These are phyloP conservation scores for Stigmatopora nigra DNA, from an alignment of 2,113 vertebrate species.

Conservation along the genomic window DNA sequence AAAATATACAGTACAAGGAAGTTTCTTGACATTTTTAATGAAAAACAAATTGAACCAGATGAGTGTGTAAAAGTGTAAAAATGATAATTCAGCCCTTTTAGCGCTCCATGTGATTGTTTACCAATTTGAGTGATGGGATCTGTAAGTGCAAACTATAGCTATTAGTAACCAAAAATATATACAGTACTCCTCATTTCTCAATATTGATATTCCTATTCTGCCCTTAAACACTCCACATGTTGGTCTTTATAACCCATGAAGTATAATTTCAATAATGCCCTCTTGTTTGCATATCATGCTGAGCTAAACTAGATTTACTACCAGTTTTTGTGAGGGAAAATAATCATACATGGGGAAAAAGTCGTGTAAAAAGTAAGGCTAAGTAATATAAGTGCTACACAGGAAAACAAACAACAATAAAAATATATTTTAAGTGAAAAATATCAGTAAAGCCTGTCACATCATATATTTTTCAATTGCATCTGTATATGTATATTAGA, in stretches of 20 bases:
- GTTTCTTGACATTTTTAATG: constrained; percentile 4
- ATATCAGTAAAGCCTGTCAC: background rate
- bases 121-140: background rate
- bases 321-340: constrained; percentile 12
- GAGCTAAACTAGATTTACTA: constrained; percentile 1
- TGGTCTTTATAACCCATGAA: background rate
- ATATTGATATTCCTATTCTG: background rate
- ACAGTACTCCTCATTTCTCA: background rate
- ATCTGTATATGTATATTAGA: constrained; percentile 1
- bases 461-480: constrained; percentile 8
- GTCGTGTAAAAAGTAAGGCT: constrained; percentile 29
- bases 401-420: constrained; percentile 16
- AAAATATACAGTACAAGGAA: constrained; percentile 4
- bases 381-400: constrained; percentile 35
- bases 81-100: constrained; percentile 29
- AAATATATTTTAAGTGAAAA: constrained; percentile 21
- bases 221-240: background rate
- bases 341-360: constrained; percentile 10
- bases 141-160: background rate
- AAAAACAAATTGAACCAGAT: constrained; percentile 5
- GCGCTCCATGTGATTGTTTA: background rate
- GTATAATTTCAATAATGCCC: background rate
- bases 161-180: background rate
- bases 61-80: constrained; percentile 4
- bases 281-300: constrained; percentile 2